phyloP scores from a whole-genome alignment of 2,888 invertebrate species.

The Eulithis testata region DNA sequence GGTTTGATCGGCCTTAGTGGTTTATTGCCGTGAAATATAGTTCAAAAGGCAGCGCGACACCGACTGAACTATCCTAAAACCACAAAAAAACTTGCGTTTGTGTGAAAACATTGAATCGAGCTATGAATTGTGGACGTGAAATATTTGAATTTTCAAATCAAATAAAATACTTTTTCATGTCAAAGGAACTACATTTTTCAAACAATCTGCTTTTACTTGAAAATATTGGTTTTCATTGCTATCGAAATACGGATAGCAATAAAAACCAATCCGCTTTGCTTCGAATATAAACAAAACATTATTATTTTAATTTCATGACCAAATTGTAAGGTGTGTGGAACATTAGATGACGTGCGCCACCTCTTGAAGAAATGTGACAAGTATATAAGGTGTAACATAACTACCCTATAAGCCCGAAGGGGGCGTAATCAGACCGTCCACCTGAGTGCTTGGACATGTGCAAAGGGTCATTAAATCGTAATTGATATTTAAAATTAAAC shows the following conservation, averaged over 20 bases:
- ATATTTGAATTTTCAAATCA: neutral
- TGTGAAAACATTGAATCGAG: neutral
- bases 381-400: too few relatives aligned
- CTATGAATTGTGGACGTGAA: constrained; percentile 8
- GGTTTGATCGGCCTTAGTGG: constrained; percentile 13
- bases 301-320: too few relatives aligned
- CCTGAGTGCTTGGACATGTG: too few relatives aligned
- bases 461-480: too few relatives aligned
- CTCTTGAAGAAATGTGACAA: too few relatives aligned
- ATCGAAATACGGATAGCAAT: too few relatives aligned
- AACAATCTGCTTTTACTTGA: neutral
- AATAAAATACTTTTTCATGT: neutral
- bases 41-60: constrained; percentile 9
- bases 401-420: too few relatives aligned
- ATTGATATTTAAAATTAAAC: too few relatives aligned
- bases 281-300: neutral
- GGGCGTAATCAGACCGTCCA: too few relatives aligned
- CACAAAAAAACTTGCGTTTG: neutral
- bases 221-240: neutral
- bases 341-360: too few relatives aligned
- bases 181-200: neutral
- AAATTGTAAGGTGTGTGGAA: too few relatives aligned
- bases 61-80: neutral
- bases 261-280: neutral
- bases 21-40: constrained; percentile 22